Percentiles rank a stretch among this genome's conserved stretches.
Conservation (phyloP, 2,113 vertebrate genomes). For the Tychaedon coryphoeus region DNA sequence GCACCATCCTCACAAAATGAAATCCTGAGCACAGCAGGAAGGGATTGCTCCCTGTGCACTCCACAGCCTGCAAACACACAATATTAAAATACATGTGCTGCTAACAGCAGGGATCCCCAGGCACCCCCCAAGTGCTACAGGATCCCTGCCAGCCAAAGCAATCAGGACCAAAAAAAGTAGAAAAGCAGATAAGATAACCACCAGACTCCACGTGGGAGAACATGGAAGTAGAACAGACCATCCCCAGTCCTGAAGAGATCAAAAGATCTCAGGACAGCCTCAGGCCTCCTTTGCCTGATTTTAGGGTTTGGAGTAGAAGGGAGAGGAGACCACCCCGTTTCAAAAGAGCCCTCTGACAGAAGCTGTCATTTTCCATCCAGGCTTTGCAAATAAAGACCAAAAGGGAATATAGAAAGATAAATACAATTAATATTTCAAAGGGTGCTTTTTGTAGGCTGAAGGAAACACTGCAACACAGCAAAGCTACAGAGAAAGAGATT, state of each 20-base stretch:
- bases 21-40: not conserved
- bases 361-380: not conserved
- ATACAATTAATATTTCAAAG: not conserved
- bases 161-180: not conserved
- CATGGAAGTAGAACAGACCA: not conserved
- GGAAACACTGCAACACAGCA: not conserved
- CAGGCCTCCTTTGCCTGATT: not conserved
- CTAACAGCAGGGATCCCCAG: not conserved
- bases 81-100: accelerated
- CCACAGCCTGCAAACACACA: not conserved
- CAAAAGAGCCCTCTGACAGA: not conserved
- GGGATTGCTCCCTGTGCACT: not conserved
- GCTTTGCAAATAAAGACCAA: not conserved
- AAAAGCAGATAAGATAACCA: not conserved
- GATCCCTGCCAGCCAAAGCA: not conserved
- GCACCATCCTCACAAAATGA: accelerated
- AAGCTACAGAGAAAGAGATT: not conserved
- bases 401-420: not conserved
- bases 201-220: not conserved
- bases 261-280: not conserved
- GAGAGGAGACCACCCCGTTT: not conserved
- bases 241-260: not conserved
- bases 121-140: not conserved
- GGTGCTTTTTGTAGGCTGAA: not conserved
- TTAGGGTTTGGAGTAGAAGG: not conserved